Percentiles rank a stretch among this genome's conserved stretches.
These are phyloP conservation scores for Pogonognathellus flavescens DNA, from an alignment of 1,140 invertebrate genomes.

Conservation along the genomic window DNA sequence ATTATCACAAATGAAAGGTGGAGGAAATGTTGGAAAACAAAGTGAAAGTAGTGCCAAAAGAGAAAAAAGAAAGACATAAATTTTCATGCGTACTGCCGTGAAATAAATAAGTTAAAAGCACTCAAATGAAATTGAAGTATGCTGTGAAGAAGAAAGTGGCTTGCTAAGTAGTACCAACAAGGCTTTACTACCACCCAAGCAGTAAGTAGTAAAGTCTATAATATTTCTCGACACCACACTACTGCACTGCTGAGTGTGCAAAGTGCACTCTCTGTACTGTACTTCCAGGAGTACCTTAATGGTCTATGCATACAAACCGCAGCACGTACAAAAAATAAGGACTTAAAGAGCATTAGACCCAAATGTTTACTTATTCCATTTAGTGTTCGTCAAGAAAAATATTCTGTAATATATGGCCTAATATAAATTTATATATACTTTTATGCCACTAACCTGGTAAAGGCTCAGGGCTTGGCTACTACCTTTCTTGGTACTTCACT, in stretches of 20 bases:
- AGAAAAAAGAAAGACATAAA: neutral
- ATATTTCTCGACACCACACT: too few species aligned
- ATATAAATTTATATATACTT: neutral
- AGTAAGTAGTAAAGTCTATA: too few species aligned
- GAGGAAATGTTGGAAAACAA: slow-evolving; percentile 12
- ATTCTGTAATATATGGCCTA: neutral
- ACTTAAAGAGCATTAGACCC: neutral
- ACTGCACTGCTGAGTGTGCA: too few species aligned
- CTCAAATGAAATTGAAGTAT: neutral
- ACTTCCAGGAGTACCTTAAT: too few species aligned
- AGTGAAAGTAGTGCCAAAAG: neutral
- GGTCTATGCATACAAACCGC: too few species aligned
- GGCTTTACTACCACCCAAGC: too few species aligned
- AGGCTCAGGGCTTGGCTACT: too few species aligned
- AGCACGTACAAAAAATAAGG: neutral
- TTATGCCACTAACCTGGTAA: too few species aligned
- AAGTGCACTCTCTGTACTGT: too few species aligned
- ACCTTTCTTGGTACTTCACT: too few species aligned
- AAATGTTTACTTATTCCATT: slow-evolving; percentile 7
- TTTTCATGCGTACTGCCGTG: neutral
- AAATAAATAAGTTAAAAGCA: slow-evolving; percentile 30
- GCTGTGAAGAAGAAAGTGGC: slow-evolving; percentile 17
- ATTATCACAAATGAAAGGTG: slow-evolving; percentile 1
- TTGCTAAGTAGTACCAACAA: too few species aligned
- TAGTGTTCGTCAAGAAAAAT: neutral